Base-by-base conservation (phyloP, 2,888 invertebrate genomes). In the Conchocele bisecta region DNA sequence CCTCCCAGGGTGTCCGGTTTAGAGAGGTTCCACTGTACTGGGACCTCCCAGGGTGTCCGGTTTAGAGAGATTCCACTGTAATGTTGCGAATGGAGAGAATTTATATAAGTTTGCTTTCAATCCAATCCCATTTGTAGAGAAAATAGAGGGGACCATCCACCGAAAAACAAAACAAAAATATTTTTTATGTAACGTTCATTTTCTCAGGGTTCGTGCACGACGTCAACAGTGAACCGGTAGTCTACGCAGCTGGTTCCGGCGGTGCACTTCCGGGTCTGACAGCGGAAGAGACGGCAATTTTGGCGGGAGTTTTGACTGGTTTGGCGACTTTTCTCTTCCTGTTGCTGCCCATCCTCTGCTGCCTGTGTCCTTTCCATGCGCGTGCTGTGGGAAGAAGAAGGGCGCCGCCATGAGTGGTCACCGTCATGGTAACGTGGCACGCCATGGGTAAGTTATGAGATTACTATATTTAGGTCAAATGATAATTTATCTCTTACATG, bases 251-350 rank as follows among this genome's bases (percentile, higher is more conserved):
- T 0, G 73, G 64, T 1, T 48, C 64, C 15, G 73, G 67, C 11
- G 71, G 81, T 20, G 75, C 73, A 9, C 53, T 83, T 11, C 75
- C 79, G 11, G 81, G 81, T 2, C 73, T 83, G 28, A 78, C 76
- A 26, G 59, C 76, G 22, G 65, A 78, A 57, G 83, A 83, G 46
- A 83, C 83, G 1, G 83, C 83, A 28, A 78, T 83, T 20, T 72
- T 83, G 51, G 83, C 83, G 1, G 83, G 79, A 13, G 68, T 83
- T 17, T 60, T 83, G 56, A 69, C 76, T 17, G 83, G 83, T 33
- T 59, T 83, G 20, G 81, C 81, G 6, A 68, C 73, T 3, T 81
- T 83, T 37, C 68, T 83, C 15, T 81, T 83, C 61, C 69, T 83
- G 1, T 61, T 79, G 5, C 53, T 83, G 31, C 83, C 81, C 0